Percentiles rank a stretch among this genome's conserved stretches.
These are phyloP conservation scores for Xiphophorus hellerii DNA, from an alignment of 2,113 vertebrate species.

Conservation along the genomic window DNA sequence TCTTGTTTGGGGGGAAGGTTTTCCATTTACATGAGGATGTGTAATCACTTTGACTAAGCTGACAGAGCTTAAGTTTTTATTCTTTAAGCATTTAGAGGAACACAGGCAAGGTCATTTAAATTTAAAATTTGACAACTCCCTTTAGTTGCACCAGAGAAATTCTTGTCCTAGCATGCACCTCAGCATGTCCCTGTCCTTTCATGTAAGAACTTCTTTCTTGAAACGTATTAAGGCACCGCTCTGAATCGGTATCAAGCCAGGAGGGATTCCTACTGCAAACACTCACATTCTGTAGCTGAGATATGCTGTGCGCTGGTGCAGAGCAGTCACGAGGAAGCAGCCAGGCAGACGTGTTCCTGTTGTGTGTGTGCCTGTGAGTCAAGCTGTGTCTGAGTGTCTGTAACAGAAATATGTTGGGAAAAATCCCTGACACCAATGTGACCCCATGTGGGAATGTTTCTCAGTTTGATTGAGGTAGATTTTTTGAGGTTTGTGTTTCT, in stretches of 20 bases:
- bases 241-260: conserved; percentile 44
- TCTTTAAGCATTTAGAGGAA: conserved; percentile 43
- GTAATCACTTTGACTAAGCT: conserved; percentile 57
- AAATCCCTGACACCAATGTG: conserved; percentile 64
- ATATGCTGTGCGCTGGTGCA: conserved; percentile 36
- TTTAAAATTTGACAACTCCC: conserved; percentile 17
- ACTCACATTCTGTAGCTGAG: conserved; percentile 35
- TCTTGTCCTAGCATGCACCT: not conserved
- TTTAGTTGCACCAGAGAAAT: conserved; percentile 14
- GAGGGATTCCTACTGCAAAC: conserved; percentile 51
- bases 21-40: conserved; percentile 37
- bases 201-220: conserved; percentile 19
- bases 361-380: conserved; percentile 45
- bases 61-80: conserved; percentile 46
- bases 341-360: conserved; percentile 38
- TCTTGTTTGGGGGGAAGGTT: conserved; percentile 43
- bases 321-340: conserved; percentile 57
- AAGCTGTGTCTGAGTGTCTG: conserved; percentile 29
- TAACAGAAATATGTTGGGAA: conserved; percentile 28
- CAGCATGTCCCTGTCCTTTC: conserved; percentile 15
- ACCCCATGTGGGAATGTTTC: conserved; percentile 52
- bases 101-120: conserved; percentile 21
- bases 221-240: conserved; percentile 21
- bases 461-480: conserved; percentile 11
- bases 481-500: conserved; percentile 26